Base-by-base conservation (phyloP, 2,888 invertebrate genomes). In the Cylindroiulus punctatus region DNA sequence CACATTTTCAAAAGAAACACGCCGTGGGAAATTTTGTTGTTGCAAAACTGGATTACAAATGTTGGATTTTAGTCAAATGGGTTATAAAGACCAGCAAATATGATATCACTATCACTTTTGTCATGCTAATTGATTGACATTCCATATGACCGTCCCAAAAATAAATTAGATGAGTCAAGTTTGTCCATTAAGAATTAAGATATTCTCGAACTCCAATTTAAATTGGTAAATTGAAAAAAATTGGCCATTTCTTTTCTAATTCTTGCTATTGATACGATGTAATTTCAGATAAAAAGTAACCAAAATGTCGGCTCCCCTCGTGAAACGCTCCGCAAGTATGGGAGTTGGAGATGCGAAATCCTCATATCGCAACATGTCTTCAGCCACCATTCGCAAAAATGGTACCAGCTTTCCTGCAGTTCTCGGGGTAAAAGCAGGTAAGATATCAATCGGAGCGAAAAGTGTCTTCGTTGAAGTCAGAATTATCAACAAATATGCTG, bases 391-490 rank as follows among this genome's bases (percentile, higher is more conserved):
- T n/a, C 19, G 22, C 82, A 82, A 19, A 36, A 36, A 82, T 42
- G 26, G 17, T 22, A 82, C 26, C 3, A 82, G 36, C 22, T 82
- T 82, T 82, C 82, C 82, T 42, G 42, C 82, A 82, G 82, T 42
- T 8, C 42, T 82, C n/a, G 42, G 42, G 12, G n/a, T 82, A 12
- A 82, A 82, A n/a, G 82, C 82, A 36, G 82, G 82, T 12, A 82
- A 82, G 82, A 36, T 36, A 8, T 36, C 5, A 81, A 2, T 30
- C 30, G 19, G 26, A 17, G 5, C 5, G 17, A 81, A 81, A 30
- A 17, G 7, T 30, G 81, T 30, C 10, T 19, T 36, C 8, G 30
- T 19, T n/a, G 52, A 22, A 8, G n/a, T 8, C 12, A 76, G 76
- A 22, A 76, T 22, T 76, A 26, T 76, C 1, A 7, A 19, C 26